phyloP scores from a whole-genome alignment of 2,113 vertebrate species.

The Melanerpes aurifrons region DNA sequence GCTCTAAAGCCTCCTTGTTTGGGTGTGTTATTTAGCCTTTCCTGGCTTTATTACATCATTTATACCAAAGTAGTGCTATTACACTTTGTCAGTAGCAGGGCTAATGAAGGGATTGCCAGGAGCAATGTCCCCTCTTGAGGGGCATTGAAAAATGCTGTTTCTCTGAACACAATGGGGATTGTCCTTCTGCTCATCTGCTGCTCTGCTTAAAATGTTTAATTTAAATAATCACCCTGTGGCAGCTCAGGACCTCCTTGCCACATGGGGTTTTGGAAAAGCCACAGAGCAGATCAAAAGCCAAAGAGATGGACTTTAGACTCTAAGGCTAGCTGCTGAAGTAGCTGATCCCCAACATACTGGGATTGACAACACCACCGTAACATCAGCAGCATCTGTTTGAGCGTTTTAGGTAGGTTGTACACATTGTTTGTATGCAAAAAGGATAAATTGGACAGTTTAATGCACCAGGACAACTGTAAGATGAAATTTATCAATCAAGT shows the following conservation, averaged over 20 bases:
- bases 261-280: not conserved
- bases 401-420: not conserved
- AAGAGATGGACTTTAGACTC: not conserved
- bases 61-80: not conserved
- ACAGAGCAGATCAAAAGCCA: not conserved
- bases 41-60: not conserved
- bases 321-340: not conserved
- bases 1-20: not conserved
- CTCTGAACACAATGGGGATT: not conserved
- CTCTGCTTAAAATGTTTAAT: constrained; percentile 34
- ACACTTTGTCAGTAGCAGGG: not conserved
- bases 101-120: not conserved
- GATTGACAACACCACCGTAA: not conserved
- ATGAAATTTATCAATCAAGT: not conserved
- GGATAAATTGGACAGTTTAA: not conserved
- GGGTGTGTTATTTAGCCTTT: not conserved
- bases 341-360: not conserved
- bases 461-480: not conserved
- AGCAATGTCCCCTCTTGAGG: not conserved
- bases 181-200: constrained; percentile 46
- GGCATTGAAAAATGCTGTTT: not conserved
- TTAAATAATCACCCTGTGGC: constrained; percentile 10
- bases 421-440: not conserved
- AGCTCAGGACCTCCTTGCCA: not conserved
- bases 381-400: not conserved